phyloP scores from a whole-genome alignment of 1,140 invertebrate genomes.

The Platyscapa corneri region DNA sequence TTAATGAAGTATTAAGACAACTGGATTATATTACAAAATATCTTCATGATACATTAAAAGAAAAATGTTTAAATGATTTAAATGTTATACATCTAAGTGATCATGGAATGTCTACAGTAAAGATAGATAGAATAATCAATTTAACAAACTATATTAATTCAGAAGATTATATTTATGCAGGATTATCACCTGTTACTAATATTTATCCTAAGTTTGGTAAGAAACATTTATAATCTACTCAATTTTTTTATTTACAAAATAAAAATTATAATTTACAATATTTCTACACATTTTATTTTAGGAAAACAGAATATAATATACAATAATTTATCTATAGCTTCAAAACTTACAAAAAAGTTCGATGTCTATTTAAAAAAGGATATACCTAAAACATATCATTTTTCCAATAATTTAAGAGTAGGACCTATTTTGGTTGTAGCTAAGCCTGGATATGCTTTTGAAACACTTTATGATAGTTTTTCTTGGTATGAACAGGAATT shows the following conservation, averaged over 20 bases:
- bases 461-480: conserved; percentile 72
- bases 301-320: conserved; percentile 74
- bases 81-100: conserved; percentile 85
- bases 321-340: conserved; percentile 72
- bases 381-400: conserved; percentile 77
- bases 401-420: conserved; percentile 77
- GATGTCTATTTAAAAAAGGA: conserved; percentile 77
- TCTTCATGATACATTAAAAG: conserved; percentile 75
- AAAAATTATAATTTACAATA: not conserved
- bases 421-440: conserved; percentile 77
- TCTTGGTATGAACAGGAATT: conserved; percentile 71
- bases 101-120: conserved; percentile 82
- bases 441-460: conserved; percentile 77
- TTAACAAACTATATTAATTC: conserved; percentile 76
- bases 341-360: conserved; percentile 71
- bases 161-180: conserved; percentile 71
- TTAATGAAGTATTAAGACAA: conserved; percentile 73
- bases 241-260: not conserved
- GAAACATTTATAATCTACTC: not conserved
- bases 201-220: conserved; percentile 76
- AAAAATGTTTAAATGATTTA: conserved; percentile 74
- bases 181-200: conserved; percentile 73
- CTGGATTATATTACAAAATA: conserved; percentile 78
- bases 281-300: conserved; percentile 56
- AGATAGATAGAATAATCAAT: conserved; percentile 76